Percentiles rank a stretch among this genome's conserved stretches.
Evolutionary conservation across 2,888 invertebrate species (phyloP).

Genomic region (Oxyteleia sp.): DNA sequence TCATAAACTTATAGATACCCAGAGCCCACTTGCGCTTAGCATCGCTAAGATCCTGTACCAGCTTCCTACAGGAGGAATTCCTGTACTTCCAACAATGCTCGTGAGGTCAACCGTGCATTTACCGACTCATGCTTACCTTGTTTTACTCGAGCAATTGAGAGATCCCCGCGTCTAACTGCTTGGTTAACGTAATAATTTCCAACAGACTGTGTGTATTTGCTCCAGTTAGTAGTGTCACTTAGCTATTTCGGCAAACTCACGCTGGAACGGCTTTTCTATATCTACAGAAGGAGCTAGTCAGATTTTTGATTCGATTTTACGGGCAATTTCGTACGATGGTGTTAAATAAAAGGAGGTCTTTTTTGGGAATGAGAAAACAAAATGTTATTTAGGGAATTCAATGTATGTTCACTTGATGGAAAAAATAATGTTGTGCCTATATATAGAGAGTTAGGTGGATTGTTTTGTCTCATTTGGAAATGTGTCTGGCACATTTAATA

Average conservation of each 20-base stretch:
- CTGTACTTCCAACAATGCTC: conserved; percentile 63
- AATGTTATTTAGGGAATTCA: too few relatives aligned
- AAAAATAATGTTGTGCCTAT: too few relatives aligned
- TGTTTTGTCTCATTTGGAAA: too few relatives aligned
- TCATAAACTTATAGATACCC: conserved; percentile 52
- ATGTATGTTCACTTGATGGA: too few relatives aligned
- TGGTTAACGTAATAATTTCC: conserved; percentile 60
- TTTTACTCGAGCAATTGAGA: conserved; percentile 61
- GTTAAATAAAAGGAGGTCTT: too few relatives aligned
- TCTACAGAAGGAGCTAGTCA: conserved; percentile 8
- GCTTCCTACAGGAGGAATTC: conserved; percentile 62
- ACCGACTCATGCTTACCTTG: conserved; percentile 46
- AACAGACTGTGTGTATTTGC: conserved; percentile 34
- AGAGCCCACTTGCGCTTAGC: conserved; percentile 25
- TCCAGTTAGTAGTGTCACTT: conserved; percentile 34
- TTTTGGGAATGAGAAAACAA: too few relatives aligned
- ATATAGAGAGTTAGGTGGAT: too few relatives aligned
- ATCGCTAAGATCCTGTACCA: conserved; percentile 55
- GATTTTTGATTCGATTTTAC: conserved; percentile 13
- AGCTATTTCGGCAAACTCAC: conserved; percentile 32
- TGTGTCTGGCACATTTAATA: too few relatives aligned
- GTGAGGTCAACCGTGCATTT: conserved; percentile 62
- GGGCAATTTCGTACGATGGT: too few relatives aligned
- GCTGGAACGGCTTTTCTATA: conserved; percentile 27
- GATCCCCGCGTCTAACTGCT: conserved; percentile 64